These are phyloP conservation scores for Echeneis naucrates DNA, from an alignment of 2,797 vertebrate genomes.

Conservation along the genomic window DNA sequence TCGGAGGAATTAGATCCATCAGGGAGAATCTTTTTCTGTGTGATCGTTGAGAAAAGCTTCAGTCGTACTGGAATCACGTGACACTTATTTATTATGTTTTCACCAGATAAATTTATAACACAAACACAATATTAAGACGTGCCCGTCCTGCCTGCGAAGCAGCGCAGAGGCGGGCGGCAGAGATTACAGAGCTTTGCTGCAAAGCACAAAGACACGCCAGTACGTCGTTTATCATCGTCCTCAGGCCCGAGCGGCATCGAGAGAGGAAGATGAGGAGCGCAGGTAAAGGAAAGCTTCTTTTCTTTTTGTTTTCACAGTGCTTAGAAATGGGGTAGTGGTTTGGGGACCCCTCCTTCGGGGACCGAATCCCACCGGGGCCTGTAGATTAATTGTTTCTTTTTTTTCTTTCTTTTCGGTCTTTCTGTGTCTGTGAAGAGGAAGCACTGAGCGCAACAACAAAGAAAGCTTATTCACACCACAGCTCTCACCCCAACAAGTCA, in stretches of 20 bases:
- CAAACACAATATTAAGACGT: constrained; percentile 38
- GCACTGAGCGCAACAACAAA: constrained; percentile 2
- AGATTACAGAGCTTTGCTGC: constrained; percentile 76
- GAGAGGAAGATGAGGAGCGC: constrained; percentile 22
- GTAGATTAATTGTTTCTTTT: constrained; percentile 6
- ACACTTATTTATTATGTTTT: constrained; percentile 70
- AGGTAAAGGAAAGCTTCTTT: constrained; percentile 29
- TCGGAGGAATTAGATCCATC: neutral
- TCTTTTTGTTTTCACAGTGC: constrained; percentile 47
- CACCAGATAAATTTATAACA: constrained; percentile 53
- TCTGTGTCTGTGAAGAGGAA: constrained; percentile 16
- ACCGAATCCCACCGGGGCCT: constrained; percentile 17
- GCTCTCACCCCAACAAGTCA: constrained; percentile 24
- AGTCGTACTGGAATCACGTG: constrained; percentile 27
- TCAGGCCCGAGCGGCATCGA: constrained; percentile 44
- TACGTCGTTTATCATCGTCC: constrained; percentile 46
- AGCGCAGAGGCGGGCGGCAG: constrained; percentile 39
- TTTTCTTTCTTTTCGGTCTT: constrained; percentile 3
- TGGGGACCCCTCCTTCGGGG: constrained; percentile 31
- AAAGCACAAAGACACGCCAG: constrained; percentile 74
- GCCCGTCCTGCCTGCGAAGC: constrained; percentile 45
- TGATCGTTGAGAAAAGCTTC: constrained; percentile 12
- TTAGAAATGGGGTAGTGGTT: constrained; percentile 40
- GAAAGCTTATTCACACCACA: constrained; percentile 26
- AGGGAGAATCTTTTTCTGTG: neutral